Evolutionary conservation across 2,797 vertebrate genomes (phyloP), one percentile per base, ranked within the genome.

Genomic region (Darevskia nairensis): DNA sequence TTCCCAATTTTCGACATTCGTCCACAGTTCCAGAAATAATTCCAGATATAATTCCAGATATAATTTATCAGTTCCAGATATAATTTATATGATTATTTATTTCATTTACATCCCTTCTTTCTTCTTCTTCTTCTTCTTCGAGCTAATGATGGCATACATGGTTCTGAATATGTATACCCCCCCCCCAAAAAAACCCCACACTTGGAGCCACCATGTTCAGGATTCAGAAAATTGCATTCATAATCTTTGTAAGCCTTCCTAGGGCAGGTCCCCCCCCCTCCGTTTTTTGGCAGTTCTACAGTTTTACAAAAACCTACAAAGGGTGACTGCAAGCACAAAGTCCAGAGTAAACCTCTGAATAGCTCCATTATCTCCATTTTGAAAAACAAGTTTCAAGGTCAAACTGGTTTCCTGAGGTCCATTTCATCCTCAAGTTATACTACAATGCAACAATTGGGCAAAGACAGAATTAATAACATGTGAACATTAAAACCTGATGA

Each of bases 401-500:
- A 81, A 93, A 89, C 85, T 64, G 17, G 50, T 55, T 88, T 86
- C 39, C 80, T 61, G 19, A 39, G 77, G 72, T 85, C 75, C 85
- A 80, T 90, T 90, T 86, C 90, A 89, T 86, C 88, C n/a, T 74
- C 77, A 84, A 87, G 23, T 84, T 80, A 88, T 23, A 82, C 23
- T 91, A 85, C 88, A 64, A 78, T 64, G 75, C 90, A 91, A 50
- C n/a, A 85, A 89, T 59, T 66, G 11, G 59, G 0, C 1, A 89
- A 61, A 44, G 81, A 29, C 27, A 71, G 85, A 89, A 69, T 72
- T 84, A 91, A 41, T 82, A 90, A 68, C 85, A 87, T 25, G 87
- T 88, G 87, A 89, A 13, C 39, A 83, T 88, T 91, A 87, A 88
- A 89, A 92, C 32, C 46, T 89, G n/a, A 15, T 71, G n/a, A 80